Percentiles rank a stretch among this genome's conserved stretches.
phyloP scores from a whole-genome alignment of 2,797 vertebrate species.

The Enteromius viviparus region DNA sequence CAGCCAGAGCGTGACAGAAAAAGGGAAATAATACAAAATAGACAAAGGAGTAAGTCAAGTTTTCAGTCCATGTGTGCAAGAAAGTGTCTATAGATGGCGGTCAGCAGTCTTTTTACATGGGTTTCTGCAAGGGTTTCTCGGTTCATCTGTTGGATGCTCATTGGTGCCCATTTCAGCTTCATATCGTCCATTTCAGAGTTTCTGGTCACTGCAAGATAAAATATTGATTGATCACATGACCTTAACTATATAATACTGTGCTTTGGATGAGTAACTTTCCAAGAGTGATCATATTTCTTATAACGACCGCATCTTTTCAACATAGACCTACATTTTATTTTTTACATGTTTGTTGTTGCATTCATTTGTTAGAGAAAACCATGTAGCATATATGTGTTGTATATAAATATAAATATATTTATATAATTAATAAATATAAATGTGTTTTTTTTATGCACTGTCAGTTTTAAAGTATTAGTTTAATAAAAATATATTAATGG shows the following conservation, averaged over 20 bases:
- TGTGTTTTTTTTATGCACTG: neutral
- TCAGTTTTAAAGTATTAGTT: neutral
- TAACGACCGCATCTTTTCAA: too few relatives aligned
- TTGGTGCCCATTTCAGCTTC: neutral
- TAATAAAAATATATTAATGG: neutral
- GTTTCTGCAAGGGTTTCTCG: neutral
- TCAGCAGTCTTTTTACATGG: neutral
- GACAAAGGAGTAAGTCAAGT: neutral
- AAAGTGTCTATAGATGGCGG: neutral
- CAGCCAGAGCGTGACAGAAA: neutral
- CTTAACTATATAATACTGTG: neutral
- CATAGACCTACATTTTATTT: too few relatives aligned
- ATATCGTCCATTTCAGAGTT: slow-evolving; percentile 1
- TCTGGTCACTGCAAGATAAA: slow-evolving; percentile 48
- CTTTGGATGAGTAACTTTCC: neutral
- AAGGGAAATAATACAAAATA: neutral
- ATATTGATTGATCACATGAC: neutral
- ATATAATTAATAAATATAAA: neutral
- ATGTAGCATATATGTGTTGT: neutral
- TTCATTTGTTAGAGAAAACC: neutral
- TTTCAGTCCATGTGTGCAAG: neutral
- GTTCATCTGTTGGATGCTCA: neutral
- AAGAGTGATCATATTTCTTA: neutral
- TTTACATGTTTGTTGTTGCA: neutral
- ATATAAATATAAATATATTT: too few relatives aligned